These are phyloP conservation scores for Harpagifer antarcticus DNA, from an alignment of 2,797 vertebrate species.

Conservation along the genomic window DNA sequence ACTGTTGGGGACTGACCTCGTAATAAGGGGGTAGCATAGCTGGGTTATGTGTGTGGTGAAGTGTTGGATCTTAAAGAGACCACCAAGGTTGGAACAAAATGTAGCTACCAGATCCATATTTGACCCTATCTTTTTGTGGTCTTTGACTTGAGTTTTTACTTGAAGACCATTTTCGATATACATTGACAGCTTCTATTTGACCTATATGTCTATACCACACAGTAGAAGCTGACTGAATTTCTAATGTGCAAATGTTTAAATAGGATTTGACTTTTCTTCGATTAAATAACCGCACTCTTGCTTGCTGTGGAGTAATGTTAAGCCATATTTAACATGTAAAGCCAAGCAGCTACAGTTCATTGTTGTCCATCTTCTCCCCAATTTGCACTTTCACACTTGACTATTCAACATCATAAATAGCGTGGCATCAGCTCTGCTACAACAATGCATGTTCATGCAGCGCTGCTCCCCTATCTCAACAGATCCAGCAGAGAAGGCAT, in stretches of 20 bases:
- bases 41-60: not conserved
- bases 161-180: conserved; percentile 24
- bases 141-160: not conserved
- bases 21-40: not conserved
- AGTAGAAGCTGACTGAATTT: not conserved
- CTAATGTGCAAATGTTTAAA: not conserved
- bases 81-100: not conserved
- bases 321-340: conserved; percentile 18
- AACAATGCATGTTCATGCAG: conserved; percentile 18
- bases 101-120: not conserved
- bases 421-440: conserved; percentile 10
- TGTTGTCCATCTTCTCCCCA: conserved; percentile 17
- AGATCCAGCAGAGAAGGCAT: conserved; percentile 32
- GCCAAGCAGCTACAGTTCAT: not conserved
- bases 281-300: not conserved
- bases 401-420: conserved; percentile 31
- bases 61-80: not conserved
- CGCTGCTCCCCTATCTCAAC: conserved; percentile 17
- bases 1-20: not conserved
- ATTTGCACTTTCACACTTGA: conserved; percentile 28
- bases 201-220: not conserved
- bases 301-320: not conserved
- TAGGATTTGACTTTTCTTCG: not conserved
- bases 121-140: not conserved
- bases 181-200: not conserved